Evolutionary conservation across 2,113 vertebrate species (phyloP).

Genomic region (Cephalophus harveyi): DNA sequence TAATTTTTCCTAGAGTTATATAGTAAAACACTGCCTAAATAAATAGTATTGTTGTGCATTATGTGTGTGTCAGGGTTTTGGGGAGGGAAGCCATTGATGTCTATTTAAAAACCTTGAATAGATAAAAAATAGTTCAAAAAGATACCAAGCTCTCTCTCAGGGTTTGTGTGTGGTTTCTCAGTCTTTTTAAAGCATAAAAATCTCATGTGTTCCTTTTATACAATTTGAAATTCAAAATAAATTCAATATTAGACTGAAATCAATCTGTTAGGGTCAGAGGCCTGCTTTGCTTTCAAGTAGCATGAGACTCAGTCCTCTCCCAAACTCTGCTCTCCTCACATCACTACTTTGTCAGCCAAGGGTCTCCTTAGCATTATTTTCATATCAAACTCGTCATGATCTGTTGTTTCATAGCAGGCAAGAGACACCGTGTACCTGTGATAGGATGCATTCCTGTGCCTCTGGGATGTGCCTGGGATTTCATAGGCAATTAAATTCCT

Average conservation of each 20-base stretch:
- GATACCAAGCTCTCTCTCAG: not conserved
- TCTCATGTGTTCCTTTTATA: not conserved
- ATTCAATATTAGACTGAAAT: not conserved
- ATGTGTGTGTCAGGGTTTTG: not conserved
- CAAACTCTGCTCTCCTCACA: not conserved
- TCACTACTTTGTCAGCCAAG: not conserved
- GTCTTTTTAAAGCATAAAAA: not conserved
- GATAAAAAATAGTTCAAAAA: not conserved
- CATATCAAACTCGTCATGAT: not conserved
- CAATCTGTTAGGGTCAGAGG: not conserved
- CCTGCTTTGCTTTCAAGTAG: not conserved
- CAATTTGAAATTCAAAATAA: slow-evolving; percentile 36
- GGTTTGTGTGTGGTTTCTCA: not conserved
- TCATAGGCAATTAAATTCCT: not conserved
- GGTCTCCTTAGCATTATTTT: slow-evolving; percentile 12
- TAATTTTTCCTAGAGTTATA: not conserved
- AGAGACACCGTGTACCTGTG: not conserved
- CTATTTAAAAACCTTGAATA: not conserved
- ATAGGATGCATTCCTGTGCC: not conserved
- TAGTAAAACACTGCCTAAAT: not conserved
- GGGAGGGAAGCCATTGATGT: not conserved
- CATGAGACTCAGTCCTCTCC: not conserved
- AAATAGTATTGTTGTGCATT: not conserved
- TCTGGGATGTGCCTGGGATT: not conserved
- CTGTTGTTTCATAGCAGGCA: not conserved